A percentile compares a stretch with the other conserved stretches of the same genome.
These are phyloP conservation scores for Telenomus remus DNA, from an alignment of 1,140 invertebrate species.

Conservation along the genomic window DNA sequence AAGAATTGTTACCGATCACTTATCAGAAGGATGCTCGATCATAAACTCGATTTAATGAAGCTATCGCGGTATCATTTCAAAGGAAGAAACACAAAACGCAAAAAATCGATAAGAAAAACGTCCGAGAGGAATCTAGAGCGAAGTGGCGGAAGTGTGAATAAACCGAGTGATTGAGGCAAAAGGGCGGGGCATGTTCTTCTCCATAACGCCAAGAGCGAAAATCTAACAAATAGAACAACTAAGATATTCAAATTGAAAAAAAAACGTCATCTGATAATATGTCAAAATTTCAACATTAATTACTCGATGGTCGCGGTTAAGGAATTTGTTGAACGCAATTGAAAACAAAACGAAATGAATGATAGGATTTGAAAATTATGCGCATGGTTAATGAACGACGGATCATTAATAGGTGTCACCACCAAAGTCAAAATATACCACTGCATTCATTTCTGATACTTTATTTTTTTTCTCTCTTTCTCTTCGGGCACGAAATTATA, in stretches of 20 bases:
- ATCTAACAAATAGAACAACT: neutral
- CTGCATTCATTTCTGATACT: slow-evolving; percentile 19
- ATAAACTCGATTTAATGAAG: slow-evolving; percentile 49
- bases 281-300: no score
- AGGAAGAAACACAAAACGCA: no score
- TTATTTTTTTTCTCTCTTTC: no score
- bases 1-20: slow-evolving; percentile 42
- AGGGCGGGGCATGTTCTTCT: slow-evolving; percentile 1
- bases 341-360: slow-evolving; percentile 2
- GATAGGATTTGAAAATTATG: slow-evolving; percentile 24
- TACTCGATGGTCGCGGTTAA: neutral
- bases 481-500: slow-evolving; percentile 23
- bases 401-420: slow-evolving; percentile 34
- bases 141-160: slow-evolving; percentile 21
- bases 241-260: no score
- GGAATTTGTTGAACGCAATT: neutral
- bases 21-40: slow-evolving; percentile 28
- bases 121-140: slow-evolving; percentile 23
- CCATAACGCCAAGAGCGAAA: slow-evolving; percentile 1
- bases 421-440: slow-evolving; percentile 38
- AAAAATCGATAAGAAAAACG: no score
- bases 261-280: no score
- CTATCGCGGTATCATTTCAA: slow-evolving; percentile 23
- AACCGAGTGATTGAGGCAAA: slow-evolving; percentile 11
- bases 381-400: slow-evolving; percentile 19